Conservation (phyloP, 1,140 invertebrate species). For the Bacillus rossius region DNA sequence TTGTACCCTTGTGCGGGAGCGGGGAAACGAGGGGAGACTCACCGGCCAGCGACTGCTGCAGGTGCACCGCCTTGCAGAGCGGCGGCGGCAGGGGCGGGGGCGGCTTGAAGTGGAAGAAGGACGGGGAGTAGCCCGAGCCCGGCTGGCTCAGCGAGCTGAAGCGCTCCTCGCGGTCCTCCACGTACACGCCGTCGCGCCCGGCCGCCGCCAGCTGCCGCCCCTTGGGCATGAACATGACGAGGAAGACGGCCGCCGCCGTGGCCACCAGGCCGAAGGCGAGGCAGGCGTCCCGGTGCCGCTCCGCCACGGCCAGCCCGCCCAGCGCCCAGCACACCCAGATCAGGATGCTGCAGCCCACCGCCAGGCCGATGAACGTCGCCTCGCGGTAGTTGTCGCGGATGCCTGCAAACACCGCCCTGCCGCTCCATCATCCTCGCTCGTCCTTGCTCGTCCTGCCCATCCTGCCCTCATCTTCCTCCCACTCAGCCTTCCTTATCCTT, state of each 20-base stretch:
- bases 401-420: constrained; percentile 34
- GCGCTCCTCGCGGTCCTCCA: constrained; percentile 70
- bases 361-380: constrained; percentile 81
- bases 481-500: too few species aligned
- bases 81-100: not conserved
- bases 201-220: constrained; percentile 85
- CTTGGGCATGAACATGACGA: constrained; percentile 92
- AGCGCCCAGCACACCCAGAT: constrained; percentile 82
- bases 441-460: too few species aligned
- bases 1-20: too few species aligned
- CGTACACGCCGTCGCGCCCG: constrained; percentile 72
- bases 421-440: too few species aligned
- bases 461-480: too few species aligned
- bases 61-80: constrained; percentile 31
- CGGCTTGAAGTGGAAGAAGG: constrained; percentile 88
- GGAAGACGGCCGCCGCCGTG: constrained; percentile 76
- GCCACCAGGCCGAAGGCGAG: constrained; percentile 80
- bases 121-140: constrained; percentile 79
- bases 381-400: constrained; percentile 92
- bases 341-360: constrained; percentile 74
- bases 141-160: constrained; percentile 69
- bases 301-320: constrained; percentile 65
- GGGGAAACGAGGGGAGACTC: too few species aligned
- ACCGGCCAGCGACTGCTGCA: constrained; percentile 48
- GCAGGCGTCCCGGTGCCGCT: constrained; percentile 77